Base-by-base conservation (phyloP, 1,140 invertebrate species). In the Euwallacea similis region DNA sequence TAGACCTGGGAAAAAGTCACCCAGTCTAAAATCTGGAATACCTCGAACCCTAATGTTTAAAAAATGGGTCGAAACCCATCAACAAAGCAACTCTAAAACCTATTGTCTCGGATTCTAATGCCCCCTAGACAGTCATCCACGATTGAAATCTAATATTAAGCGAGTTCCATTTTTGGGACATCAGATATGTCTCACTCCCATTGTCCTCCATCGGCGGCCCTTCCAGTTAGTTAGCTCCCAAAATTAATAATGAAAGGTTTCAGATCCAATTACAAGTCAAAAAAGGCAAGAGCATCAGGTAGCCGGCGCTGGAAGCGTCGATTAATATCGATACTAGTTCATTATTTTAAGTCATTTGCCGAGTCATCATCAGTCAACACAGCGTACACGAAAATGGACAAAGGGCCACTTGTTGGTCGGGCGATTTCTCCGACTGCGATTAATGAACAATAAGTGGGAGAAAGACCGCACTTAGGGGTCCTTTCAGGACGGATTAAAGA, bases 391-490 rank as follows among this genome's bases (percentile, higher is more conserved):
- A 50, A 50, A 50, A 50, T 11, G 9, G 13, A 50, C 46, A 50
- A 64, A 64, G 43, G 21, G 44, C 62, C 62, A 64, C 62, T 64
- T 64, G 62, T 64, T 50, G 53, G 15, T 44, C 16, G 46, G 44
- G 53, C 62, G 53, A 64, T 46, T 9, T 16, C 44, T 6, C 11
- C 46, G 62, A 65, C 46, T 13, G 46, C 75, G 73, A 76, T 76
- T 76, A 76, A 73, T 73, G 63, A 75, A 75, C 71, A 73, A 75
- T 75, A 68, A 46, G 64, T 70, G 70, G 66, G 74, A 50, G 46
- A 74, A 75, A 72, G 63, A 44, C 63, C 55, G 55, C 58, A 69
- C 66, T 68, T 69, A 73, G 61, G 68, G 69, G 61, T 33, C 55
- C 71, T 75, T 73, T 54, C 56, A n/a, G 46, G 74, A 67, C 64